phyloP scores from a whole-genome alignment of 2,797 vertebrate species.

The Falco cherrug region DNA sequence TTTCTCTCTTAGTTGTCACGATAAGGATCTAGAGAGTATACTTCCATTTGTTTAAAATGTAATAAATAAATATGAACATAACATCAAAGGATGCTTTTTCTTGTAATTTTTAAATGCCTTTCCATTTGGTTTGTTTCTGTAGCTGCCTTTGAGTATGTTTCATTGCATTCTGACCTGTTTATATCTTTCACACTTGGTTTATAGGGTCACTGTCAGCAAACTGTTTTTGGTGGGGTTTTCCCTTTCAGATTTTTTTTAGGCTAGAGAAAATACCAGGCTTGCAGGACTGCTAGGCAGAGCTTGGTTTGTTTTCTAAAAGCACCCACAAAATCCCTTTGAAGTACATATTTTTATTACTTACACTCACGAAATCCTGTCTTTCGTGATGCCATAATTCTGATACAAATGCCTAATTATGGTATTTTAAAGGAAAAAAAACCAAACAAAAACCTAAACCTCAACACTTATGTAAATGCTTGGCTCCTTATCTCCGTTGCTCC shows the following conservation, averaged over 20 bases:
- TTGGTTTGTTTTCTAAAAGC: not conserved
- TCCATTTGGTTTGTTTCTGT: not conserved
- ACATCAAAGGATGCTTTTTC: conserved; percentile 1
- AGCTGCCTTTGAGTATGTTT: not conserved
- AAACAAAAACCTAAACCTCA: not conserved
- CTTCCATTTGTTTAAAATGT: not conserved
- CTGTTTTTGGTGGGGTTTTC: not conserved
- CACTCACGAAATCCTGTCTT: not conserved
- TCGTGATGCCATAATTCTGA: not conserved
- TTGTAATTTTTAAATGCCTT: not conserved
- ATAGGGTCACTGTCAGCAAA: not conserved
- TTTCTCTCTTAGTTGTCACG: not conserved
- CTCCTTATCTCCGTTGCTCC: conserved; percentile 52
- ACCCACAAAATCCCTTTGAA: conserved; percentile 4
- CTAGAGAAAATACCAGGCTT: not conserved
- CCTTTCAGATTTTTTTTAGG: not conserved
- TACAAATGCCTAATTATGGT: not conserved
- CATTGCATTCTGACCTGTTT: not conserved
- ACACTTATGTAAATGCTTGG: not conserved
- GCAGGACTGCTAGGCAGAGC: not conserved
- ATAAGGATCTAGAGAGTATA: not conserved
- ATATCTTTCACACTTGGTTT: not conserved
- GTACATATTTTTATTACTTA: not conserved
- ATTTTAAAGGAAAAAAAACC: not conserved
- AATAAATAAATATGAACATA: not conserved